Percentiles rank a stretch among this genome's conserved stretches.
These are phyloP conservation scores for Stenolophus ochropezus DNA, from an alignment of 2,888 invertebrate species.

Conservation along the genomic window DNA sequence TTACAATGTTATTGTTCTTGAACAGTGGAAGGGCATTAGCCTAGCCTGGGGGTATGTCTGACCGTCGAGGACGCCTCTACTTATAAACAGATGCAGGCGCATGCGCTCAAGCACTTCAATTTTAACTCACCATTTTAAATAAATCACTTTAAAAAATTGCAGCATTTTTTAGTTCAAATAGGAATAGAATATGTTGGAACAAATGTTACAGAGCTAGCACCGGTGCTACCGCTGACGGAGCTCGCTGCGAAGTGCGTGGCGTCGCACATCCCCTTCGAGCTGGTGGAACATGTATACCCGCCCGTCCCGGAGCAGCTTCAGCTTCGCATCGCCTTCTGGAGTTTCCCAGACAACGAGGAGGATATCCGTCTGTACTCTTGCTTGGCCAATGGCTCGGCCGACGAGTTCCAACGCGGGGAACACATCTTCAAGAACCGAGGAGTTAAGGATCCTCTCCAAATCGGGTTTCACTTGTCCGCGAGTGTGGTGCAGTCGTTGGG, in stretches of 20 bases:
- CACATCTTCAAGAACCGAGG: conserved; percentile 89
- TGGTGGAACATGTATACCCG: conserved; percentile 96
- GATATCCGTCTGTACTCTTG: conserved; percentile 98
- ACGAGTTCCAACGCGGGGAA: conserved; percentile 97
- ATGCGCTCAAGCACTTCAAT: conserved; percentile 41
- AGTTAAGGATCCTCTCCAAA: conserved; percentile 93
- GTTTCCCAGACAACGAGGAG: conserved; percentile 99
- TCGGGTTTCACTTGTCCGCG: conserved; percentile 97
- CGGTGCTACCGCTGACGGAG: conserved; percentile 87
- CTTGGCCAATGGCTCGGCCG: conserved; percentile 97
- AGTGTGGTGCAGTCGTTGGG: conserved; percentile 82
- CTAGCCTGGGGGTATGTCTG: conserved; percentile 67
- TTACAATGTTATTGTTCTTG: conserved; percentile 55
- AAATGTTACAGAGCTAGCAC: conserved; percentile 42
- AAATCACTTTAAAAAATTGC: too few relatives aligned
- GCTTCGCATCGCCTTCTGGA: conserved; percentile 98
- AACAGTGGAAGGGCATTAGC: conserved; percentile 65
- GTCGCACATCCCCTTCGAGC: conserved; percentile 96
- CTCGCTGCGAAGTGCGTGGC: conserved; percentile 96
- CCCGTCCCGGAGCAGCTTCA: conserved; percentile 98
- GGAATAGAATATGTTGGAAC: too few relatives aligned
- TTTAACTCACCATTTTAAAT: not conserved
- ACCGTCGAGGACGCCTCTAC: conserved; percentile 66
- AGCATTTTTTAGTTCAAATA: too few relatives aligned
- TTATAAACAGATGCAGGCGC: conserved; percentile 48